Evolutionary conservation across 92 coral and sea anemone genomes (phyloP).

Genomic region (Parazoanthus darwini): DNA sequence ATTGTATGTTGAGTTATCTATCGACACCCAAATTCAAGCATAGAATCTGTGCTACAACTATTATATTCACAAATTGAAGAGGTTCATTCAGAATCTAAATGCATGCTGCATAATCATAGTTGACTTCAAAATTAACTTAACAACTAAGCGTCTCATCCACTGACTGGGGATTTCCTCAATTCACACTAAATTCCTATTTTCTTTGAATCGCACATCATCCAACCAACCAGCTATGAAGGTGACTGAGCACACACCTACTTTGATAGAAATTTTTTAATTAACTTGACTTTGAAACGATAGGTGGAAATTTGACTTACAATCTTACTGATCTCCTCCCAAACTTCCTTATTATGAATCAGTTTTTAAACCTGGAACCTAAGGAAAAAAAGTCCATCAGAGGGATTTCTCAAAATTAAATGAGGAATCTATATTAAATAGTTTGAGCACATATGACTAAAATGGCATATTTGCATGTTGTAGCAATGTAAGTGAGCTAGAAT

Average conservation of each 20-base stretch:
- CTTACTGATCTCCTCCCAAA: slow-evolving; percentile 61
- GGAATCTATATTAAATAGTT: slow-evolving; percentile 24
- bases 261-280: slow-evolving; percentile 67
- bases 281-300: slow-evolving; percentile 41
- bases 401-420: slow-evolving; percentile 42
- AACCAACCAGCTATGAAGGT: slow-evolving; percentile 45
- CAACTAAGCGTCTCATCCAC: neutral
- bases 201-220: slow-evolving; percentile 52
- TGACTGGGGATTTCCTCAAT: slow-evolving; percentile 57
- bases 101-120: too few species aligned
- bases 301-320: slow-evolving; percentile 53
- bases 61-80: too few species aligned
- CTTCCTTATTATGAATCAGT: slow-evolving; percentile 45
- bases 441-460: slow-evolving; percentile 30
- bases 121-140: too few species aligned
- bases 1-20: too few species aligned
- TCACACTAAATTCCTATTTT: slow-evolving; percentile 42
- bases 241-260: slow-evolving; percentile 57
- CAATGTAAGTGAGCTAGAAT: slow-evolving; percentile 36
- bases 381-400: slow-evolving; percentile 38
- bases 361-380: slow-evolving; percentile 29
- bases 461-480: slow-evolving; percentile 1
- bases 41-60: too few species aligned
- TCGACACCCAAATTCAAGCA: too few species aligned
- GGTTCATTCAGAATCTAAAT: too few species aligned